Evolutionary conservation across 2,797 vertebrate species (phyloP).

Genomic region (Podarcis siculus): DNA sequence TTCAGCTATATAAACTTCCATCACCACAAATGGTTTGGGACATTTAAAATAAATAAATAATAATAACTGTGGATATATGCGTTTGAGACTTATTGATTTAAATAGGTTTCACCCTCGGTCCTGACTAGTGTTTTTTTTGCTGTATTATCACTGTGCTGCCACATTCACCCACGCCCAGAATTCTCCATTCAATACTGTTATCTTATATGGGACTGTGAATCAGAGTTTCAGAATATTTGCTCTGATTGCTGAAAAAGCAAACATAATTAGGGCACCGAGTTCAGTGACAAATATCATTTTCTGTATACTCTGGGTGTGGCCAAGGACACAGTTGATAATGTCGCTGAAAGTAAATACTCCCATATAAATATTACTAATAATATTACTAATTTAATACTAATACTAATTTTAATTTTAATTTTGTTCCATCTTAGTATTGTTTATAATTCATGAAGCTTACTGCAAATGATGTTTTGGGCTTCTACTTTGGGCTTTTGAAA

Average conservation of each 20-base stretch:
- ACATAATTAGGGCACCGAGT: constrained; percentile 4
- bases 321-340: neutral
- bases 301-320: constrained; percentile 38
- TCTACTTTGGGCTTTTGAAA: neutral
- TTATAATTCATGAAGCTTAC: neutral
- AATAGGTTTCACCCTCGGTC: no score
- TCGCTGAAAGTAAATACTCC: neutral
- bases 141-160: no score
- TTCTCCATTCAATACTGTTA: neutral
- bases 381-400: neutral
- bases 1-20: no score
- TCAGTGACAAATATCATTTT: constrained; percentile 55
- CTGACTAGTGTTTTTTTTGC: no score
- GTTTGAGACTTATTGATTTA: no score
- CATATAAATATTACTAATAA: neutral
- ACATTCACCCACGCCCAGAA: no score
- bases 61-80: no score
- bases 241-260: constrained; percentile 12
- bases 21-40: no score
- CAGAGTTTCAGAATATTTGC: constrained; percentile 18
- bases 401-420: neutral
- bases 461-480: neutral
- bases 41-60: no score
- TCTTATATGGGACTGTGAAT: constrained; percentile 6
- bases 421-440: neutral